Conservation (phyloP, 1,140 invertebrate genomes). For the Drosophila lini region DNA sequence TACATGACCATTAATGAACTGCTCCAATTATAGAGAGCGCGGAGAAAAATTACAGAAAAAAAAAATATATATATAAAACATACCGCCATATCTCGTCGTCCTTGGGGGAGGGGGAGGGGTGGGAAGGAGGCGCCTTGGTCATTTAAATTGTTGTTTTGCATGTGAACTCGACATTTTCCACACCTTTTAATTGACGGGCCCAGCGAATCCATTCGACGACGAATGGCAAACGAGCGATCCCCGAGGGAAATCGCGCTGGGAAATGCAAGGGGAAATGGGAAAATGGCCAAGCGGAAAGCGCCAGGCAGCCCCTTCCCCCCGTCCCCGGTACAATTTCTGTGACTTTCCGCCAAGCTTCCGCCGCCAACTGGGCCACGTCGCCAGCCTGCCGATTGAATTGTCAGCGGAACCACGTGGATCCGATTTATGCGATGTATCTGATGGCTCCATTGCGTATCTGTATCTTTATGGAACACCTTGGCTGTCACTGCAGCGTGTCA, state of each 20-base stretch:
- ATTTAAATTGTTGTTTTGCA: constrained; percentile 75
- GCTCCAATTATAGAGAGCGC: constrained; percentile 64
- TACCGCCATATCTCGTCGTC: constrained; percentile 41
- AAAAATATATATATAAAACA: constrained; percentile 24
- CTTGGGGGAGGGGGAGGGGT: constrained; percentile 15
- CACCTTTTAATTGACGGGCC: constrained; percentile 73
- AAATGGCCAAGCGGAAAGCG: constrained; percentile 38
- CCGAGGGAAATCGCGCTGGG: constrained; percentile 4
- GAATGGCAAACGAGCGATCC: constrained; percentile 29
- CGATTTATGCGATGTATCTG: constrained; percentile 2
- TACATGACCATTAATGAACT: constrained; percentile 73
- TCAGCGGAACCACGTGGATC: constrained; percentile 41
- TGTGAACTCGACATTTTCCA: constrained; percentile 73
- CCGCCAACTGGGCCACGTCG: constrained; percentile 28
- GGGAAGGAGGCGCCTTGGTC: constrained; percentile 37
- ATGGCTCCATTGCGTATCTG: not conserved
- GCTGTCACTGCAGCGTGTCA: not conserved
- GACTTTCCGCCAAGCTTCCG: constrained; percentile 42
- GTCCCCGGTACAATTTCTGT: constrained; percentile 27
- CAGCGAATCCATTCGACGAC: constrained; percentile 33
- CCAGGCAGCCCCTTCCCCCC: constrained; percentile 2
- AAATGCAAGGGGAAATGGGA: constrained; percentile 40
- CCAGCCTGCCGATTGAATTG: constrained; percentile 17
- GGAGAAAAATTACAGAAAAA: constrained; percentile 27
- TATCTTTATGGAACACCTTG: constrained; percentile 11